phyloP scores from a whole-genome alignment of 1,140 invertebrate species.

The Anastrepha obliqua region DNA sequence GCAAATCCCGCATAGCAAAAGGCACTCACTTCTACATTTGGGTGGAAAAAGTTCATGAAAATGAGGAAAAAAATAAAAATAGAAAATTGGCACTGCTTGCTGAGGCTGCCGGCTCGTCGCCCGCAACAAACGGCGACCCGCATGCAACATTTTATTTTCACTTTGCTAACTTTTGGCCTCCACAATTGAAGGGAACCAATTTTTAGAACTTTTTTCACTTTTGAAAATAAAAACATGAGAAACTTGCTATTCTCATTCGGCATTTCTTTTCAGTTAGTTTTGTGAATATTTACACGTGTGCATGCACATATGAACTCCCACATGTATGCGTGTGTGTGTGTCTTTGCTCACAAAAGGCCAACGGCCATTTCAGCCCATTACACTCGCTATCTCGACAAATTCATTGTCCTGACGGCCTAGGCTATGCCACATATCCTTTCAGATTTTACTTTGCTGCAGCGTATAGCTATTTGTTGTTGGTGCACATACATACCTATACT shows the following conservation, averaged over 20 bases:
- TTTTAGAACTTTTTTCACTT: conserved; percentile 48
- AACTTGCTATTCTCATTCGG: conserved; percentile 13
- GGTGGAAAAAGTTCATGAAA: conserved; percentile 43
- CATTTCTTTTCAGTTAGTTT: conserved; percentile 19
- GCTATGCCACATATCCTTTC: conserved; percentile 47
- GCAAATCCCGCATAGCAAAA: conserved; percentile 44
- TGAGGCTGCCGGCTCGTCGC: not conserved
- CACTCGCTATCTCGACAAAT: conserved; percentile 61
- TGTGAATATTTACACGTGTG: not conserved
- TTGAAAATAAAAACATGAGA: not conserved
- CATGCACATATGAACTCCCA: not conserved
- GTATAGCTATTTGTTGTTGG: not conserved
- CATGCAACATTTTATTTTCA: conserved; percentile 62
- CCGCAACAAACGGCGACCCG: conserved; percentile 12
- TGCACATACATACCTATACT: not conserved
- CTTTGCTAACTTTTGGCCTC: conserved; percentile 62
- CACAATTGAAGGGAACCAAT: conserved; percentile 54
- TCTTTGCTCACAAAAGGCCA: conserved; percentile 58
- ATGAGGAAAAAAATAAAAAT: not conserved
- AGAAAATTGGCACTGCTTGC: conserved; percentile 6
- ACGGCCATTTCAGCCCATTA: conserved; percentile 67
- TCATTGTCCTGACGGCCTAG: conserved; percentile 60
- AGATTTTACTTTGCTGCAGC: not conserved
- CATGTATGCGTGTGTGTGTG: not conserved
- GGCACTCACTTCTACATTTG: not conserved